phyloP scores from a whole-genome alignment of 2,797 vertebrate species.

The Chelon auratus region DNA sequence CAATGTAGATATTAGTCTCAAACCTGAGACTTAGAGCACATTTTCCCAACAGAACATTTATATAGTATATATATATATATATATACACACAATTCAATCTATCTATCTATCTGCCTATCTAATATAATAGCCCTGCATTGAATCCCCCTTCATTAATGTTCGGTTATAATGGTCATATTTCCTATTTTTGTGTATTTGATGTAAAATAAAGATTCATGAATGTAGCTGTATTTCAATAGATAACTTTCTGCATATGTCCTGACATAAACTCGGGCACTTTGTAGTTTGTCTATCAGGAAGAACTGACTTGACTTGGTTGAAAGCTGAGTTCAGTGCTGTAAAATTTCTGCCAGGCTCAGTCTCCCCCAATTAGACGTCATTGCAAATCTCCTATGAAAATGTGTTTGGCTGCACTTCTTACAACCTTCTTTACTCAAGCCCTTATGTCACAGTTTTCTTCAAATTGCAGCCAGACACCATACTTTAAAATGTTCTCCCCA shows the following conservation, averaged over 20 bases:
- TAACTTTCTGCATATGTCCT: neutral
- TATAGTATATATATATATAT: too few relatives aligned
- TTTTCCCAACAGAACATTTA: neutral
- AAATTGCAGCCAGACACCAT: constrained; percentile 45
- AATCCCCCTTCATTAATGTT: too few relatives aligned
- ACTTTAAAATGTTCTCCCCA: constrained; percentile 8
- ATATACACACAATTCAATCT: too few relatives aligned
- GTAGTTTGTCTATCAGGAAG: neutral
- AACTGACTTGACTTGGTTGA: neutral
- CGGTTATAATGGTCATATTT: too few relatives aligned
- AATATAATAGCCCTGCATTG: too few relatives aligned
- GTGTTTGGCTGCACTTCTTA: constrained; percentile 38
- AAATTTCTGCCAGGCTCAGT: constrained; percentile 12
- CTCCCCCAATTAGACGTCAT: constrained; percentile 25
- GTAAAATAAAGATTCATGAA: too few relatives aligned
- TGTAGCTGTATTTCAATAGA: neutral
- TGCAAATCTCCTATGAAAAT: constrained; percentile 43
- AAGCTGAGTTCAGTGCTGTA: constrained; percentile 8
- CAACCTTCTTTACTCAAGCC: constrained; percentile 27
- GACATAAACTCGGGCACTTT: neutral
- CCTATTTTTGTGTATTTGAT: too few relatives aligned
- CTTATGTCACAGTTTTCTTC: constrained; percentile 46
- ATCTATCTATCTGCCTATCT: too few relatives aligned
- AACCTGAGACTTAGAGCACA: too few relatives aligned
- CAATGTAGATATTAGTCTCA: too few relatives aligned